Evolutionary conservation across 2,113 vertebrate genomes (phyloP).

Genomic region (Calypte anna): DNA sequence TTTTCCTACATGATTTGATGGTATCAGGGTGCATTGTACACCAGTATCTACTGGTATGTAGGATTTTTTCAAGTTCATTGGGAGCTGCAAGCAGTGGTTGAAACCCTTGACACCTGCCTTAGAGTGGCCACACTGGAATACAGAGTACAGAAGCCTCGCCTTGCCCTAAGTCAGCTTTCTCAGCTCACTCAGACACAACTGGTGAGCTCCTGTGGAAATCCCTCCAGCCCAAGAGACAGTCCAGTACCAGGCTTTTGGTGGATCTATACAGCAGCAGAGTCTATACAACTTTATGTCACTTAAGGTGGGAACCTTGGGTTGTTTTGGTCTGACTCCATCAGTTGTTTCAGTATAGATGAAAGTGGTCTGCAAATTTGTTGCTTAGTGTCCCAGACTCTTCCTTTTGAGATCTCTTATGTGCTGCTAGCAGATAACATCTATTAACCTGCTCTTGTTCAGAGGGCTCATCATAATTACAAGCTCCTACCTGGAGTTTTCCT

Average conservation of each 20-base stretch:
- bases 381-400: neutral
- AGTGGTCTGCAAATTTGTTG: neutral
- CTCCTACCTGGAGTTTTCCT: neutral
- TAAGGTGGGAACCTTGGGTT: neutral
- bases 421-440: neutral
- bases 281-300: neutral
- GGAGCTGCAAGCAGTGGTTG: neutral
- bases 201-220: neutral
- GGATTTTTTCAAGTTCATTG: neutral
- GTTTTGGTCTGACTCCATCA: neutral
- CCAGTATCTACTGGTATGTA: too few species aligned
- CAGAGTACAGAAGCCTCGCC: neutral
- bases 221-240: neutral
- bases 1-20: too few species aligned
- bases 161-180: neutral
- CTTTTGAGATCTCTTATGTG: neutral
- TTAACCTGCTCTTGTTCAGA: neutral
- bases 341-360: neutral
- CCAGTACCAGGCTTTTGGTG: neutral
- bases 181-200: neutral
- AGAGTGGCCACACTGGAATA: too few species aligned
- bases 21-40: too few species aligned
- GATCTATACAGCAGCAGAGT: neutral
- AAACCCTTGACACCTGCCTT: neutral
- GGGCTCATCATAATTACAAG: neutral